Percentiles rank a stretch among this genome's conserved stretches.
Evolutionary conservation across 2,888 invertebrate genomes (phyloP).

Genomic region (Agriopis marginaria): DNA sequence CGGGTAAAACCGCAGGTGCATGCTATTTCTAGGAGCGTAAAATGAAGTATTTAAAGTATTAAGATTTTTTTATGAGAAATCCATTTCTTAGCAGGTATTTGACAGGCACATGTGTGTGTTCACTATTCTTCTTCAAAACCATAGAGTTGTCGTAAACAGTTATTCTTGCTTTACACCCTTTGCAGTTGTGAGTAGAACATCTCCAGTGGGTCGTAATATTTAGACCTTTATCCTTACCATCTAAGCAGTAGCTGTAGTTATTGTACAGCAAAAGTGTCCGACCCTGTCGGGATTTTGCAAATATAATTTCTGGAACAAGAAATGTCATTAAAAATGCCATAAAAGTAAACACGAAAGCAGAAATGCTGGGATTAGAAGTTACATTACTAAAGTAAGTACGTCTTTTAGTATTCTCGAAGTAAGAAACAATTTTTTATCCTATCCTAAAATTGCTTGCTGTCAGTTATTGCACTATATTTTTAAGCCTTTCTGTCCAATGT

Average conservation of each 20-base stretch:
- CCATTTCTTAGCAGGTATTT: not conserved
- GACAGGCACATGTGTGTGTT: not conserved
- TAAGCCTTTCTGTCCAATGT: too few species aligned
- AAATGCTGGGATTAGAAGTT: not conserved
- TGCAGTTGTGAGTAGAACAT: constrained; percentile 12
- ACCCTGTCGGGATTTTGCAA: not conserved
- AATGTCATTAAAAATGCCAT: not conserved
- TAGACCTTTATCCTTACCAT: not conserved
- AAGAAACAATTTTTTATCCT: too few species aligned
- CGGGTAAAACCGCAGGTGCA: too few species aligned
- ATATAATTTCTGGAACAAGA: not conserved
- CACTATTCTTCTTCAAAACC: not conserved
- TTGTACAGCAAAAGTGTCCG: constrained; percentile 5
- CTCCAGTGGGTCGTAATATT: constrained; percentile 2
- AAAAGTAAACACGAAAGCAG: not conserved
- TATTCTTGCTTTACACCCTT: constrained; percentile 7
- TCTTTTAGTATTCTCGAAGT: too few species aligned
- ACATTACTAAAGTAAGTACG: too few species aligned
- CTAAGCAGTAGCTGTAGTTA: constrained; percentile 23
- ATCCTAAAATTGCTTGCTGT: too few species aligned
- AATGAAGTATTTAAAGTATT: not conserved
- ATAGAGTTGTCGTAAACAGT: not conserved
- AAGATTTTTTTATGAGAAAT: not conserved
- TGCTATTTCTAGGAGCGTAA: too few species aligned
- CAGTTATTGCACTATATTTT: too few species aligned